A percentile compares a stretch with the other conserved stretches of the same genome.
Conservation (phyloP, 2,797 vertebrate species). For the Avahi laniger region DNA sequence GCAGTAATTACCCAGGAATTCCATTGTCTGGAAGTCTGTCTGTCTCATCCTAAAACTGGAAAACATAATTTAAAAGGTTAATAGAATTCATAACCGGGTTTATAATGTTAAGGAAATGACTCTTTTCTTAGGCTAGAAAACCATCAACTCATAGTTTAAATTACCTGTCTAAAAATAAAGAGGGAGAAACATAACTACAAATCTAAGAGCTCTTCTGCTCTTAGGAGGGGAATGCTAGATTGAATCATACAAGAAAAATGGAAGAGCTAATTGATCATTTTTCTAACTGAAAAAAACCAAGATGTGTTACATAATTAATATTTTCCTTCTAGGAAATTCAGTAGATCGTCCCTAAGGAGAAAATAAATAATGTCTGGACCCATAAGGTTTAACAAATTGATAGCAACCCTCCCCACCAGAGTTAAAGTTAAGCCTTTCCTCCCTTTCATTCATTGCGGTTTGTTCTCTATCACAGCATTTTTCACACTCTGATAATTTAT, state of each 20-base stretch:
- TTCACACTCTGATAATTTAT: not conserved
- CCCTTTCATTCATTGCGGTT: not conserved
- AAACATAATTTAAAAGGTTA: slow-evolving; percentile 55
- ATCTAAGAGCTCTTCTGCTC: not conserved
- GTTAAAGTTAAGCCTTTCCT: not conserved
- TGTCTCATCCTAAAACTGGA: not conserved
- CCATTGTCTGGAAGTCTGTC: slow-evolving; percentile 24
- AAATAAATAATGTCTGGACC: not conserved
- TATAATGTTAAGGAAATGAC: slow-evolving; percentile 43
- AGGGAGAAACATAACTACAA: slow-evolving; percentile 1
- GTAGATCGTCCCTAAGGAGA: not conserved
- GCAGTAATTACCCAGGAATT: slow-evolving; percentile 7
- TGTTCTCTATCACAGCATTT: not conserved
- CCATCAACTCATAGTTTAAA: slow-evolving; percentile 25
- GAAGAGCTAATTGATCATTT: not conserved
- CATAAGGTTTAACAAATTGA: not conserved
- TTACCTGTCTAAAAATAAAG: slow-evolving; percentile 39
- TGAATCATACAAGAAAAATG: not conserved
- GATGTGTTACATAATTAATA: not conserved
- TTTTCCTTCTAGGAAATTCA: not conserved
- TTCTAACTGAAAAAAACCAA: not conserved
- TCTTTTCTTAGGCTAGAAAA: slow-evolving; percentile 47
- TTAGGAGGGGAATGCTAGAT: not conserved
- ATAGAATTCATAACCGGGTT: slow-evolving; percentile 53
- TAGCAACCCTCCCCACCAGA: not conserved